phyloP scores from a whole-genome alignment of 2,888 invertebrate species.

The Coleophora flavipennella region DNA sequence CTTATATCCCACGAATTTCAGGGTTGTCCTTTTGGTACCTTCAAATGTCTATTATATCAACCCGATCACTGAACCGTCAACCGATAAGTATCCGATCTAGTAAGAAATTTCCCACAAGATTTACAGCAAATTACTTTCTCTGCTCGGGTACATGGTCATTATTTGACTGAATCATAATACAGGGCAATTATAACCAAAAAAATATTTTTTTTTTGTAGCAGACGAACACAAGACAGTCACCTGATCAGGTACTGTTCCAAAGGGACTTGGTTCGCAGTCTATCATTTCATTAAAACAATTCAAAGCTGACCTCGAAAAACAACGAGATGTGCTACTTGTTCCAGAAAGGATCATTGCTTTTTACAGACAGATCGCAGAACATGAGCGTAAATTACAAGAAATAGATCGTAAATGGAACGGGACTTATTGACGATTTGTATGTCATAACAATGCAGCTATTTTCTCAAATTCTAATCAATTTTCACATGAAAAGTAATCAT shows the following conservation, averaged over 20 bases:
- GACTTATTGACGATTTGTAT: background rate
- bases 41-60: too few relatives aligned
- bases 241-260: background rate
- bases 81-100: too few relatives aligned
- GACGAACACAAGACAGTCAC: background rate
- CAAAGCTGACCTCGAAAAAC: background rate
- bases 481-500: background rate
- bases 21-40: too few relatives aligned
- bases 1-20: too few relatives aligned
- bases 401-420: background rate
- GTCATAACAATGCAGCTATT: background rate
- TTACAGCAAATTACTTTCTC: too few relatives aligned
- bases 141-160: too few relatives aligned
- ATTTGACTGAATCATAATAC: background rate
- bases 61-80: too few relatives aligned
- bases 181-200: background rate
- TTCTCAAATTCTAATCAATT: background rate
- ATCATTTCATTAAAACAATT: background rate
- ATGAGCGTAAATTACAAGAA: background rate
- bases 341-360: background rate
- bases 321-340: background rate
- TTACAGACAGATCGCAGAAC: background rate
- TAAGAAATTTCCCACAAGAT: too few relatives aligned
- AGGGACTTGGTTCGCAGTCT: background rate
- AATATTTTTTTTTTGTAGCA: background rate